Percentiles rank a stretch among this genome's conserved stretches.
These are phyloP conservation scores for Sturnus vulgaris DNA, from an alignment of 2,113 vertebrate genomes.

Conservation along the genomic window DNA sequence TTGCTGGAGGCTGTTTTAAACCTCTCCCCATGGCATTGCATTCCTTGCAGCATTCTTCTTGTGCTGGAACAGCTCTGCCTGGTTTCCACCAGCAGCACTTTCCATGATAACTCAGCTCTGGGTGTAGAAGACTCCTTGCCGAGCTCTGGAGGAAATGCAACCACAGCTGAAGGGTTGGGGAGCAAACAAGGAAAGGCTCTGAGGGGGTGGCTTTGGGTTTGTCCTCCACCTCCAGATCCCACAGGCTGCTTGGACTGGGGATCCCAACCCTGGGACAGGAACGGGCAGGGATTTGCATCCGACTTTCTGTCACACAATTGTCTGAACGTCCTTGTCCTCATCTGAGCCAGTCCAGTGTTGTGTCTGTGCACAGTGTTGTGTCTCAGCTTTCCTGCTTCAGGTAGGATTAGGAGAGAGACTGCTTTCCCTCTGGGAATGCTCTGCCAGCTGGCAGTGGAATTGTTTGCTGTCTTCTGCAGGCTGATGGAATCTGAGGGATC, in stretches of 20 bases:
- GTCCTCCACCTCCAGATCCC: not conserved
- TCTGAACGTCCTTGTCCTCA: rapidly evolving
- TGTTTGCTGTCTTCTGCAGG: not conserved
- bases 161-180: not conserved
- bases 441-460: not conserved
- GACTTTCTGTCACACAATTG: not conserved
- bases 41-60: not conserved
- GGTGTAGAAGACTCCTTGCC: not conserved
- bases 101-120: not conserved
- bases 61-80: not conserved
- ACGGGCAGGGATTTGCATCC: not conserved
- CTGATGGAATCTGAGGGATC: not conserved
- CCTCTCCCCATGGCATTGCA: not conserved
- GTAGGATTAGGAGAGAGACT: not conserved
- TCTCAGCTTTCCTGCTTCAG: not conserved
- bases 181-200: not conserved
- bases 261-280: not conserved
- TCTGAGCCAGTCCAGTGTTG: not conserved
- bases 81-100: not conserved
- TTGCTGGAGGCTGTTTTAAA: not conserved
- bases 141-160: not conserved
- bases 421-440: not conserved
- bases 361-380: not conserved
- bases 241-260: not conserved
- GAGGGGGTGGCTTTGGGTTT: not conserved